These are phyloP conservation scores for Suillia variegata DNA, from an alignment of 2,888 invertebrate genomes.

Conservation along the genomic window DNA sequence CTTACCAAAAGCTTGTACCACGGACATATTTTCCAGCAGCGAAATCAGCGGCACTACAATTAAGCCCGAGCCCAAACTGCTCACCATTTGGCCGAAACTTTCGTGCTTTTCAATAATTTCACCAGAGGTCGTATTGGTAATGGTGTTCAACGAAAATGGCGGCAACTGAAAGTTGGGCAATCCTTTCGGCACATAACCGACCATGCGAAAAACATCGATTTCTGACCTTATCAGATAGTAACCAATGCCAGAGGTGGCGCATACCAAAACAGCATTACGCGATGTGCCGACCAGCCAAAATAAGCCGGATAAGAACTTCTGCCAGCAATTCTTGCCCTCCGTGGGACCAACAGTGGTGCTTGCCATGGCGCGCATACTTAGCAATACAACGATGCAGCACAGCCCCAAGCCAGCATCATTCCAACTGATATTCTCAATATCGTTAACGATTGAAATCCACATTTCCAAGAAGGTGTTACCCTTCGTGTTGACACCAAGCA, in stretches of 20 bases:
- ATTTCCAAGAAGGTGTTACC: constrained; percentile 81
- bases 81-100: constrained; percentile 73
- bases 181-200: constrained; percentile 77
- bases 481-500: constrained; percentile 74
- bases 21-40: constrained; percentile 88
- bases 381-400: constrained; percentile 73
- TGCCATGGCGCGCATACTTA: constrained; percentile 77
- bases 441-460: constrained; percentile 74
- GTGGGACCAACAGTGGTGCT: constrained; percentile 68
- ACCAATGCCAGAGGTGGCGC: constrained; percentile 72
- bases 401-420: constrained; percentile 80
- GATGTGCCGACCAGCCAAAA: constrained; percentile 81
- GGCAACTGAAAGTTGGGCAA: constrained; percentile 72
- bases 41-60: constrained; percentile 86
- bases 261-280: constrained; percentile 83
- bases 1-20: constrained; percentile 57
- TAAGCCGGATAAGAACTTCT: constrained; percentile 68
- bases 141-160: constrained; percentile 69
- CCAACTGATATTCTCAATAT: constrained; percentile 70
- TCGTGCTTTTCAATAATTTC: constrained; percentile 42
- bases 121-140: constrained; percentile 65
- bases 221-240: constrained; percentile 68
- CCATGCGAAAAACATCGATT: constrained; percentile 66
- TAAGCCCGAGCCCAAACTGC: constrained; percentile 82
- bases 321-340: constrained; percentile 64